phyloP scores from a whole-genome alignment of 2,797 vertebrate species.

The Emys orbicularis region DNA sequence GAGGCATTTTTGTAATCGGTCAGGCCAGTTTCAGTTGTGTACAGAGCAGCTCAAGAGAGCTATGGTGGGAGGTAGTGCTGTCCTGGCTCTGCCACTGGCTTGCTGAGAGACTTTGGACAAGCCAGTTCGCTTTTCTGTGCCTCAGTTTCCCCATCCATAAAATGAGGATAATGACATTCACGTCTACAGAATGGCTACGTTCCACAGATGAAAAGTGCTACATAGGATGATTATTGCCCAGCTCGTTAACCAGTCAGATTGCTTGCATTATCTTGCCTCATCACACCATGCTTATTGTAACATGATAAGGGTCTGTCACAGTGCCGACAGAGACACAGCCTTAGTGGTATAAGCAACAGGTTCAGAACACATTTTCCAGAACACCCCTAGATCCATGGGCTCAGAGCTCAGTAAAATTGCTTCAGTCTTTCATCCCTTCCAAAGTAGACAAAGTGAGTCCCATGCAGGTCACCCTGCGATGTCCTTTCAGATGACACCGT shows the following conservation, averaged over 20 bases:
- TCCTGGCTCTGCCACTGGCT: background rate
- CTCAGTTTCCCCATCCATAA: background rate
- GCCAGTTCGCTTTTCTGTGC: background rate
- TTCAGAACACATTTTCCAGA: background rate
- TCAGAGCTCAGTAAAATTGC: background rate
- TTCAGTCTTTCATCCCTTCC: background rate
- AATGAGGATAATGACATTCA: background rate
- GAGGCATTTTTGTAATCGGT: background rate
- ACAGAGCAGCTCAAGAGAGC: background rate
- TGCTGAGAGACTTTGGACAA: background rate
- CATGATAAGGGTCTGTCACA: accelerated
- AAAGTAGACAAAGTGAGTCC: background rate
- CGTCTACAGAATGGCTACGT: background rate
- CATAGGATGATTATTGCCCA: background rate
- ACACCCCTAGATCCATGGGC: background rate
- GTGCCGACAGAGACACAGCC: background rate
- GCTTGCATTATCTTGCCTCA: background rate
- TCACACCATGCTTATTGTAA: background rate
- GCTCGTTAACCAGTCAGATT: background rate
- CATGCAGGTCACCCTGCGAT: background rate
- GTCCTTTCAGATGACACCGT: background rate
- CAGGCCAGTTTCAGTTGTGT: background rate
- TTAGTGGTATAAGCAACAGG: background rate
- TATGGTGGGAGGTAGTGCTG: background rate
- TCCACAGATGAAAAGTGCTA: background rate